Evolutionary conservation across 2,888 invertebrate species (phyloP), one percentile per base, ranked within the genome.

Genomic region (Aphidoletes aphidimyza): DNA sequence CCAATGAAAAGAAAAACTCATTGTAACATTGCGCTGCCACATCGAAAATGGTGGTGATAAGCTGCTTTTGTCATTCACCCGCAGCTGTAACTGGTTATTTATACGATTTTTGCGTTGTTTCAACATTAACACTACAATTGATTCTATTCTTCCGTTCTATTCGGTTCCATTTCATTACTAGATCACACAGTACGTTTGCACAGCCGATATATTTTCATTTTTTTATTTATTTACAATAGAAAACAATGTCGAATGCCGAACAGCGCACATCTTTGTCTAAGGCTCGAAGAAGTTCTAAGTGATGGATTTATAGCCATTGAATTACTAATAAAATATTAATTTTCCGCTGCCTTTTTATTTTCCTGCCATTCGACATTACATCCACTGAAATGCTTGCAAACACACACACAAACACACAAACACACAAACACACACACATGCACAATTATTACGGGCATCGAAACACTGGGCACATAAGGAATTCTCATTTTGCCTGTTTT

Each of bases 41-140:
- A n/a, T n/a, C n/a, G n/a, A n/a, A 14, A 69, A 69, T 69, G 69
- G 69, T 69, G 69, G 69, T 30, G 69, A 69, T 69, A 69, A 69
- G 69, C 69, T 69, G 0, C 69, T 69, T 69, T 69, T 69, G 54
- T 26, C 22, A 54, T 69, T 69, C 30, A 69, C 69, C 69, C 69
- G 69, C 69, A 69, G 30, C 30, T 69, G 30, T 26, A 69, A 69
- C 69, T 5, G n/a, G 69, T 69, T 69, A 69, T 69, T 69, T 69
- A 69, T 54, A 26, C 54, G 22, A 42, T 9, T 42, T 42, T 0
- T 30, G 17, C 1, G 69, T 30, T 0, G 11, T 69, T 69, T 30
- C 14, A 0, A 22, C 54, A 54, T 69, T 34, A 30, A 14, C 11
- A 22, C 54, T 54, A 22, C 6, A 5, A 17, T 26, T 26, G 54